Conservation (phyloP, 2,797 vertebrate genomes). For the Acanthurus lineatus region DNA sequence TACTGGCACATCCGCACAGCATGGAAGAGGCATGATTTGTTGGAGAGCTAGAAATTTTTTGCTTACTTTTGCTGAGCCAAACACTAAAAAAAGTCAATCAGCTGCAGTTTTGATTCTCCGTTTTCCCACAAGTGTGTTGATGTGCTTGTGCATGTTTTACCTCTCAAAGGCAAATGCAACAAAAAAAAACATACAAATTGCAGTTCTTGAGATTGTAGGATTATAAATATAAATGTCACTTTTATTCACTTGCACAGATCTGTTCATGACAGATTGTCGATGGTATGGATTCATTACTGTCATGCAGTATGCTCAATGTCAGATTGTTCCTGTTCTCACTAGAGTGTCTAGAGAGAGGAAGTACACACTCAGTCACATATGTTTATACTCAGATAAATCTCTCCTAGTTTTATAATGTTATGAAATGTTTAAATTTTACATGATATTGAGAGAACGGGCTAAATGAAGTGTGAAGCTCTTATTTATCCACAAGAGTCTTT, state of each 20-base stretch:
- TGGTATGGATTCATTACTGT: conserved; percentile 6
- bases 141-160: conserved; percentile 15
- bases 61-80: conserved; percentile 65
- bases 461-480: conserved; percentile 37
- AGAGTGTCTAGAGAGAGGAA: neutral
- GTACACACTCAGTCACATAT: conserved; percentile 3
- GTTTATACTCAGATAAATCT: neutral
- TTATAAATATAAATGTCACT: conserved; percentile 24
- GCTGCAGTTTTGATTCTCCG: conserved; percentile 65
- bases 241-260: neutral
- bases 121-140: conserved; percentile 42
- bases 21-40: conserved; percentile 43
- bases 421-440: conserved; percentile 46
- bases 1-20: conserved; percentile 62
- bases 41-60: conserved; percentile 59
- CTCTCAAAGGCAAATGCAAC: conserved; percentile 36
- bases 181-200: conserved; percentile 43
- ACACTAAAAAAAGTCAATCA: conserved; percentile 37
- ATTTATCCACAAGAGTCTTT: conserved; percentile 10
- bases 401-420: conserved; percentile 6
- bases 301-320: neutral
- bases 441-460: conserved; percentile 10
- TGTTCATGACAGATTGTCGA: neutral
- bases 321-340: neutral
- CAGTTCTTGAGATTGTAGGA: conserved; percentile 4